phyloP scores from a whole-genome alignment of 2,888 invertebrate genomes.

The Patella depressa region DNA sequence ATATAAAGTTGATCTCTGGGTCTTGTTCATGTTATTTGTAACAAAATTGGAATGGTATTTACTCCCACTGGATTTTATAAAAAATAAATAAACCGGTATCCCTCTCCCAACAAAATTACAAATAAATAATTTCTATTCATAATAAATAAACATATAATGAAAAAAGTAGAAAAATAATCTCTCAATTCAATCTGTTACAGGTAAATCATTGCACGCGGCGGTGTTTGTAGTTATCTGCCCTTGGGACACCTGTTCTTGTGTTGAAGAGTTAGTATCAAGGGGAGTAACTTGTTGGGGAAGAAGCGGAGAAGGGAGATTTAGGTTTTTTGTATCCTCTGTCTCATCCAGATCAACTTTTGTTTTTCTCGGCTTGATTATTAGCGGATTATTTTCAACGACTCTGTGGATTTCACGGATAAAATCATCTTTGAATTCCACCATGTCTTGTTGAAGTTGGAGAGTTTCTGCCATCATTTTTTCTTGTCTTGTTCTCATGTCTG shows the following conservation, averaged over 20 bases:
- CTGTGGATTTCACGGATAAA: slow-evolving; percentile 81
- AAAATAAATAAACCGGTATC: no score
- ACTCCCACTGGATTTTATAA: no score
- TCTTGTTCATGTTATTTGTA: no score
- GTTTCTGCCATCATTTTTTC: slow-evolving; percentile 78
- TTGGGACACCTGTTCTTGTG: neutral
- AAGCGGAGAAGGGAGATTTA: slow-evolving; percentile 75
- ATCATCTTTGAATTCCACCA: slow-evolving; percentile 82
- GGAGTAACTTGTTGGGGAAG: slow-evolving; percentile 68
- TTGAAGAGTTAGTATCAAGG: neutral
- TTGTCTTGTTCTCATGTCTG: slow-evolving; percentile 79
- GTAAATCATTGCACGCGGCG: no score
- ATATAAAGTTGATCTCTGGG: no score
- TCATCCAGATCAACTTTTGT: slow-evolving; percentile 78
- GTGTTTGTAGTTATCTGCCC: no score
- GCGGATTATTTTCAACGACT: slow-evolving; percentile 82
- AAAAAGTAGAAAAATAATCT: no score
- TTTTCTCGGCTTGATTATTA: slow-evolving; percentile 64
- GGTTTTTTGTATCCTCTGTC: slow-evolving; percentile 73
- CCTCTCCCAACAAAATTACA: no score
- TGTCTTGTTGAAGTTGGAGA: slow-evolving; percentile 78
- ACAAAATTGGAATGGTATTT: no score
- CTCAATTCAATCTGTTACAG: no score
- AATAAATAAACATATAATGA: no score
- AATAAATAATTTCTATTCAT: no score